Percentiles rank a stretch among this genome's conserved stretches.
Conservation (phyloP, 2,113 vertebrate genomes). For the Malurus elegans region DNA sequence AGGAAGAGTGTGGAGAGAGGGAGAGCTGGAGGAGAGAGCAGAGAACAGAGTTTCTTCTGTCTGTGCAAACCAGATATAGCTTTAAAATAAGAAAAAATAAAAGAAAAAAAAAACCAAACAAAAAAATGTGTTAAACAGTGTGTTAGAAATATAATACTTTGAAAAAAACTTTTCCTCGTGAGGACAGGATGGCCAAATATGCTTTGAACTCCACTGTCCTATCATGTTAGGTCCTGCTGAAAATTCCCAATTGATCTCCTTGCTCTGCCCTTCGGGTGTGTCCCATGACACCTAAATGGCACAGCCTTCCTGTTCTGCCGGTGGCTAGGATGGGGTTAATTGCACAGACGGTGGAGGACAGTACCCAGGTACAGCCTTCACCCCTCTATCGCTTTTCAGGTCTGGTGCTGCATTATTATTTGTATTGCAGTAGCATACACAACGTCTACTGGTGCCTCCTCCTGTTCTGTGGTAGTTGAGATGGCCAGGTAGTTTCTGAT, state of each 20-base stretch:
- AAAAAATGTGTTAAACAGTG: background rate
- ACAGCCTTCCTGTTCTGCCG: background rate
- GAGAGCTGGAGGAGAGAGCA: background rate
- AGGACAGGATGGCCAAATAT: background rate
- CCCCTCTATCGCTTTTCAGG: background rate
- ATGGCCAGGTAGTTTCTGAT: background rate
- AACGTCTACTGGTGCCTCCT: accelerated
- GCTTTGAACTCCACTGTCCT: background rate
- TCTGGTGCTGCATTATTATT: background rate
- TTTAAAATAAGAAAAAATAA: background rate
- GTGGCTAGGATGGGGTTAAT: background rate
- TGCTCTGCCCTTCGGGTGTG: background rate
- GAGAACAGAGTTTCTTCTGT: background rate
- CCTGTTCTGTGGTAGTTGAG: background rate
- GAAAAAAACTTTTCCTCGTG: background rate
- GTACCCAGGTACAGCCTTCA: background rate
- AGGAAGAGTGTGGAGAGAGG: conserved; percentile 12
- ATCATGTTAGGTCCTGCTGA: background rate
- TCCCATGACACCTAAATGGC: background rate
- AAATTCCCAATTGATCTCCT: background rate
- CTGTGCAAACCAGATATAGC: background rate
- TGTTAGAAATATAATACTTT: background rate
- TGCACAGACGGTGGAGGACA: background rate
- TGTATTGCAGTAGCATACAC: background rate
- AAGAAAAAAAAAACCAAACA: no score